These are phyloP conservation scores for Notothenia coriiceps DNA, from an alignment of 2,113 vertebrate species.

Conservation along the genomic window DNA sequence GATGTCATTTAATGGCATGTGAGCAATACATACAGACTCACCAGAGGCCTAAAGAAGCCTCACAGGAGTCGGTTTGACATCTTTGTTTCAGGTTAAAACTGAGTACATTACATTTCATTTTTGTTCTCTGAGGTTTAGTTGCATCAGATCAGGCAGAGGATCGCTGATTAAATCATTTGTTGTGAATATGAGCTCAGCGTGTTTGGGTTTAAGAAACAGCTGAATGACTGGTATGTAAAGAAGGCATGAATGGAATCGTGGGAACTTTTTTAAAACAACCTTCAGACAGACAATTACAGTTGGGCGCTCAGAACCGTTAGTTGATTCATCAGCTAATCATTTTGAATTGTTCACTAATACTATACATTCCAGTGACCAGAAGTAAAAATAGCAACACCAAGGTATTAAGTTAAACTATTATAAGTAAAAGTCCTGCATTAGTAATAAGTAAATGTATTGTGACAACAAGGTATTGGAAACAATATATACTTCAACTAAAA, in stretches of 20 bases:
- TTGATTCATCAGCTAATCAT: constrained; percentile 31
- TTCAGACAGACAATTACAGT: constrained; percentile 27
- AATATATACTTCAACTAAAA: neutral
- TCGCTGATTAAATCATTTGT: constrained; percentile 34
- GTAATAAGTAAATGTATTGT: neutral
- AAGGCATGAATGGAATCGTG: constrained; percentile 77
- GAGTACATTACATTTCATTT: constrained; percentile 2
- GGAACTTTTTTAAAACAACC: constrained; percentile 57
- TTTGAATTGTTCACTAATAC: neutral
- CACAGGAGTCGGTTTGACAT: neutral
- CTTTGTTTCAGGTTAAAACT: neutral
- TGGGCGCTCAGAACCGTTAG: constrained; percentile 65
- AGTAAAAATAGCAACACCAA: neutral
- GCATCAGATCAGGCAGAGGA: neutral
- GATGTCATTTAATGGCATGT: neutral
- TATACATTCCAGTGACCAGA: too few relatives aligned
- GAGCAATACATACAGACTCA: neutral
- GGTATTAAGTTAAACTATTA: neutral
- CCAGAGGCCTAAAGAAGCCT: neutral
- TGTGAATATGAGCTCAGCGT: constrained; percentile 39
- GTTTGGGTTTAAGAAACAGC: constrained; percentile 43
- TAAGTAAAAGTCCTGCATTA: neutral
- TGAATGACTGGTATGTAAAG: constrained; percentile 71
- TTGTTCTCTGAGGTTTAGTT: neutral
- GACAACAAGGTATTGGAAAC: neutral